Base-by-base conservation (phyloP, 92 coral and sea anemone species). In the Diadumene lineata region DNA sequence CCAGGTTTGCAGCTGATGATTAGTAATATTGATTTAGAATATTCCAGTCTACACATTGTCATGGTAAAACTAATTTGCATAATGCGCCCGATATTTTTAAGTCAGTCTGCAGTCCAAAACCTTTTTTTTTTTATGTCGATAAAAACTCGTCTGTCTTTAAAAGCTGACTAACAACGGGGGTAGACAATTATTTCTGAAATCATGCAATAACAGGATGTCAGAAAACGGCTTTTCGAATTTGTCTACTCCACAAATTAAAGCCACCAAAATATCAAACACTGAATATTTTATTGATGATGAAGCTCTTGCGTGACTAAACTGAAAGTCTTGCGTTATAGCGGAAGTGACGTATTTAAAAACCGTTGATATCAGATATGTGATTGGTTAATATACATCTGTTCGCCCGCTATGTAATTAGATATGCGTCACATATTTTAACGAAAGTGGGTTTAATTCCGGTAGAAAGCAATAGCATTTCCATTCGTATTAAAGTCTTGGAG, bases 311-410 rank as follows among this genome's bases (percentile, higher is more conserved):
- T 34, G 43, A 53, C 76, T 27, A 46, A 58, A 69, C 50, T 46
- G 43, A 57, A 43, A 60, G 19, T 16, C n/a, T 55, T 2, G 44
- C 16, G 32, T 22, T 53, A 64, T 50, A 62, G 72, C 89, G 89
- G 89, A 85, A 79, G 84, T 85, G 85, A 85, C 89, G 81, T 65
- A 18, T 30, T 70, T 55, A 69, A 79, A 80, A 66, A 46, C 85
- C 65, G 38, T 55, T 56, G 16, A 55, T 78, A 23, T 48, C 48
- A 25, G 32, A 18, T 58, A n/a, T 7, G 44, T 73, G 88, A 84
- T 84, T 84, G 88, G 88, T 68, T 69, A 53, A 25, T 84, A 17
- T 2, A 72, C 62, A 72, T 25, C 64, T 43, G 63, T 72, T 72
- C 32, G 65, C 77, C 77, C 46, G 77, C 50, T 32, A 72, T 29